Base-by-base conservation (phyloP, 1,140 invertebrate genomes). In the Bombus consobrinus region DNA sequence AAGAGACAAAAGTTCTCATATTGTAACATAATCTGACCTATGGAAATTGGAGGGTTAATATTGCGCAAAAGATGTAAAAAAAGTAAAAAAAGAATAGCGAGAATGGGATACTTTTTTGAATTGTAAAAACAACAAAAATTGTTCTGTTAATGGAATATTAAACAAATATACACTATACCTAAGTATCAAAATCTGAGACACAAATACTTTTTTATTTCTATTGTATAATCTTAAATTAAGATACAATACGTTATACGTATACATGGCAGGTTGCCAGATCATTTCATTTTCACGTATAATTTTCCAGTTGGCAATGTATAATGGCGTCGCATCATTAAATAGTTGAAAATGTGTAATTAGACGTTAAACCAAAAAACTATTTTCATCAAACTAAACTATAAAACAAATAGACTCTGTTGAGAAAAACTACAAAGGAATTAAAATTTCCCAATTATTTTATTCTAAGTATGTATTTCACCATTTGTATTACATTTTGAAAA, bases 261-360 rank as follows among this genome's bases (percentile, higher is more conserved):
- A 53, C 47, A 53, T 53, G 37, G 37, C 59, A 64, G 18, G 3
- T 13, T 43, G 75, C 75, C 57, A 77, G 25, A 62, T 78, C n/a
- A 15, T 64, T 28, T 78, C 64, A 78, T 43, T 64, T 78, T 78
- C 37, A 78, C 57, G 10, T 78, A 39, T 37, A 78, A 62, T 62
- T 9, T 32, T 22, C 18, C 34, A 76, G 59, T 76, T 76, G 74
- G 74, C 53, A 76, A 25, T 76, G 53, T 32, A 34, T 59, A 39
- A 62, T 34, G 6, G 34, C 25, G 3, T 28, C 34, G 25, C 10
- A 10, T 25, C 32, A 15, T 75, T 75, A 15, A 66, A n/a, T 53
- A 64, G n/a, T 28, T 22, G 9, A 8, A 59, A 77, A 77, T 77
- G 12, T 41, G 5, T 62, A 62, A 39, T 78, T 78, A 34, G 28